Evolutionary conservation across 2,797 vertebrate genomes (phyloP).

Genomic region (Streptopelia turtur): DNA sequence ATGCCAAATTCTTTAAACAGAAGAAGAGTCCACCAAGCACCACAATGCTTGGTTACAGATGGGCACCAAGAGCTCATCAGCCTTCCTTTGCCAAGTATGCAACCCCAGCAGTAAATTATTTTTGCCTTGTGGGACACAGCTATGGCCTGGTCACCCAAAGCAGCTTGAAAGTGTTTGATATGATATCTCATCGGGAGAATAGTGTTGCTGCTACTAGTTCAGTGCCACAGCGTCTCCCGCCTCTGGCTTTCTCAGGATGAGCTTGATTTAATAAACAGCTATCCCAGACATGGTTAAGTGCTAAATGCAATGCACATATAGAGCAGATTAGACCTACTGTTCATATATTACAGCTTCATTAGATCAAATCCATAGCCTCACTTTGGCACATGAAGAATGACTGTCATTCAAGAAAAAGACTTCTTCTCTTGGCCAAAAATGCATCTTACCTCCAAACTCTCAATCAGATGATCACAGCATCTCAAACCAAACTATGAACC

Average conservation of each 20-base stretch:
- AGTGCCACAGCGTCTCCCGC: background rate
- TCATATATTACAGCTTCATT: background rate
- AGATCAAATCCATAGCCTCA: background rate
- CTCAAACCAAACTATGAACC: background rate
- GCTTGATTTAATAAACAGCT: background rate
- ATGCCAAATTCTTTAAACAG: background rate
- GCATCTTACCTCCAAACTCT: accelerated
- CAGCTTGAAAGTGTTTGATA: background rate
- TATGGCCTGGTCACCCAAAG: background rate
- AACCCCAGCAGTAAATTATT: background rate
- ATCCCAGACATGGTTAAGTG: background rate
- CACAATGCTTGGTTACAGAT: background rate
- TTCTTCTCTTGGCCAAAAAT: background rate
- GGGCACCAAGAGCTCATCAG: background rate
- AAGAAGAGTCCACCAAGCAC: background rate
- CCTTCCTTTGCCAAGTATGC: background rate
- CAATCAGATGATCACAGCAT: background rate
- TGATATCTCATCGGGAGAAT: background rate
- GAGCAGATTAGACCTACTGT: background rate
- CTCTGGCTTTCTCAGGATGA: background rate
- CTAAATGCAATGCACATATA: background rate
- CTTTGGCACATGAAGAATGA: background rate
- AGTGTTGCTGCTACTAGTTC: background rate
- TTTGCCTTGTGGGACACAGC: background rate
- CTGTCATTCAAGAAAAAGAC: background rate